These are phyloP conservation scores for Aquatica leii DNA, from an alignment of 2,888 invertebrate species.

Conservation along the genomic window DNA sequence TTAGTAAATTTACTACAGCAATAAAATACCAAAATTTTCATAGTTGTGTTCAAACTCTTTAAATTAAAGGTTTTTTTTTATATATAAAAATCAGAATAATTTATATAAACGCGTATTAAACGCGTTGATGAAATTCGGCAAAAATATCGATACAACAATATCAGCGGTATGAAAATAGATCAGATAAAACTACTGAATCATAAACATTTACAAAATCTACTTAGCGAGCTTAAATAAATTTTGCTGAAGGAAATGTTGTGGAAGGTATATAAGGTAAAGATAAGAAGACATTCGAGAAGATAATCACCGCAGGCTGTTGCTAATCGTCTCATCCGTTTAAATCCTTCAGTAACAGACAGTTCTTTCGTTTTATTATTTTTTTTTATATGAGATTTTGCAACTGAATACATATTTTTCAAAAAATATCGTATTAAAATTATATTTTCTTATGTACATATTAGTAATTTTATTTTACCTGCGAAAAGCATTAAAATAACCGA, in stretches of 20 bases:
- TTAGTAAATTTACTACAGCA: no score
- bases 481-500: no score
- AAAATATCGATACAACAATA: not conserved
- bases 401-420: no score
- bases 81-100: no score
- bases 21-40: no score
- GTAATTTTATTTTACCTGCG: no score
- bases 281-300: slow-evolving; percentile 49
- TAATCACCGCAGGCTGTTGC: slow-evolving; percentile 44
- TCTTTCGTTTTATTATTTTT: slow-evolving; percentile 31
- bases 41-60: no score
- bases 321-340: slow-evolving; percentile 44
- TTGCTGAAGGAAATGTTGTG: slow-evolving; percentile 33
- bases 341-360: slow-evolving; percentile 41
- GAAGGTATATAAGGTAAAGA: slow-evolving; percentile 38
- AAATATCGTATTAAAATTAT: no score
- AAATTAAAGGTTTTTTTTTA: no score
- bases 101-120: no score
- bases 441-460: no score
- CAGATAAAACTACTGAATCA: not conserved
- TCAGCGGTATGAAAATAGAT: not conserved
- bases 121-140: no score
- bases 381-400: slow-evolving; percentile 12
- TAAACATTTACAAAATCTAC: slow-evolving; percentile 30
- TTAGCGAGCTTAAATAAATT: slow-evolving; percentile 29